phyloP scores from a whole-genome alignment of 2,888 invertebrate genomes.

The Sminthurinus aureus region DNA sequence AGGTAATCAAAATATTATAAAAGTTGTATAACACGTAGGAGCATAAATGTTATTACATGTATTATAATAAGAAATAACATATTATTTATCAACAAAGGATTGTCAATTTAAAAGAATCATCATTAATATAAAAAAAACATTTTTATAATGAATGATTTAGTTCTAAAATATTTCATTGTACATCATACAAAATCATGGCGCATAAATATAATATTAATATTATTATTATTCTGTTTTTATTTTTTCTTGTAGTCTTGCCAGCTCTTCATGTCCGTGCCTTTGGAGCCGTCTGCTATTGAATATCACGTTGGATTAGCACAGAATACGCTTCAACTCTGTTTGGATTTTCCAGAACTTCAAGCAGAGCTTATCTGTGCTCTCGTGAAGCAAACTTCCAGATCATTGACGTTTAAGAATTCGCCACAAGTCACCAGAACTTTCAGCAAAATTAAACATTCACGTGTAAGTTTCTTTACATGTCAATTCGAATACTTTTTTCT shows the following conservation, averaged over 20 bases:
- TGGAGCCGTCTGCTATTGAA: slow-evolving; percentile 90
- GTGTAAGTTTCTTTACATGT: slow-evolving; percentile 62
- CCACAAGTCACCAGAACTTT: slow-evolving; percentile 76
- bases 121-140: no score
- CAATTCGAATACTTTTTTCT: background rate
- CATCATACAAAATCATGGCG: no score
- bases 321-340: slow-evolving; percentile 91
- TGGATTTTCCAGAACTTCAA: slow-evolving; percentile 88
- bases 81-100: no score
- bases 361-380: slow-evolving; percentile 92
- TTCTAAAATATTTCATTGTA: no score
- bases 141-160: no score
- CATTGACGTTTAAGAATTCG: slow-evolving; percentile 78
- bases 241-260: slow-evolving; percentile 80
- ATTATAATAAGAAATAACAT: background rate
- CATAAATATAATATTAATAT: no score
- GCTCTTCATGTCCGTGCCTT: slow-evolving; percentile 93
- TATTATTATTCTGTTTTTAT: background rate
- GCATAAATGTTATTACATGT: slow-evolving; percentile 26
- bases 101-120: no score
- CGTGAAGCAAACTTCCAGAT: slow-evolving; percentile 90
- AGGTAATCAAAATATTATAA: slow-evolving; percentile 67
- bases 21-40: no score
- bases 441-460: slow-evolving; percentile 66
- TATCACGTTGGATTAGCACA: slow-evolving; percentile 97